These are phyloP conservation scores for Triops longicaudatus DNA, from an alignment of 1,140 invertebrate genomes.

Conservation along the genomic window DNA sequence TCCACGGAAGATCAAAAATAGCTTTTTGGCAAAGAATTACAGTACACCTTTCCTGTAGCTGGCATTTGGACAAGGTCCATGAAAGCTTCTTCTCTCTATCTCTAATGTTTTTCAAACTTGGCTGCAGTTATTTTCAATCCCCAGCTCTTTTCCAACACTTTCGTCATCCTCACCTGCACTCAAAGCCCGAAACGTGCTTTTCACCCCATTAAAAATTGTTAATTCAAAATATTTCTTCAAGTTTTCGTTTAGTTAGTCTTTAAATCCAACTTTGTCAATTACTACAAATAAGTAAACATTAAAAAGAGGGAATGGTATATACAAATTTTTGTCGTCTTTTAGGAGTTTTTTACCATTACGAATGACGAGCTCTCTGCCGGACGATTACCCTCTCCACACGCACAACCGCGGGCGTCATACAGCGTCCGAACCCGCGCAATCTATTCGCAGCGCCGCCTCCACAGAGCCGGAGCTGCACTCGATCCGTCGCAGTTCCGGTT, in stretches of 20 bases:
- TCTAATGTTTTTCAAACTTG: not conserved
- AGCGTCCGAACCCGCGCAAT: not conserved
- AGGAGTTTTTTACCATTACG: slow-evolving; percentile 3
- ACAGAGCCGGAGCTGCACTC: not conserved
- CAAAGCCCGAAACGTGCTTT: not conserved
- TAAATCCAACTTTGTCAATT: no score
- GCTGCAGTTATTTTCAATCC: not conserved
- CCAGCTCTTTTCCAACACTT: not conserved
- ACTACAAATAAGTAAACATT: no score
- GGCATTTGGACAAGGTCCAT: slow-evolving; percentile 7
- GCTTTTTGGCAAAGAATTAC: not conserved
- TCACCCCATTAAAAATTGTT: not conserved
- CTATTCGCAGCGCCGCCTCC: not conserved
- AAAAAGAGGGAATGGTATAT: no score
- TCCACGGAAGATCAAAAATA: not conserved
- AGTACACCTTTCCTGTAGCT: not conserved
- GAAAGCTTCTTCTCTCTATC: not conserved
- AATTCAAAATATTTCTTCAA: no score
- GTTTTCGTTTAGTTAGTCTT: no score
- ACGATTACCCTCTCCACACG: not conserved
- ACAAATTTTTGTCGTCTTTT: no score
- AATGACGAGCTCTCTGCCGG: not conserved
- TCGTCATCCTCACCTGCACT: not conserved
- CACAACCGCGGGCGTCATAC: not conserved
- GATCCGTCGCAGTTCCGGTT: not conserved